phyloP scores from a whole-genome alignment of 2,888 invertebrate genomes.

The Buathra laborator region DNA sequence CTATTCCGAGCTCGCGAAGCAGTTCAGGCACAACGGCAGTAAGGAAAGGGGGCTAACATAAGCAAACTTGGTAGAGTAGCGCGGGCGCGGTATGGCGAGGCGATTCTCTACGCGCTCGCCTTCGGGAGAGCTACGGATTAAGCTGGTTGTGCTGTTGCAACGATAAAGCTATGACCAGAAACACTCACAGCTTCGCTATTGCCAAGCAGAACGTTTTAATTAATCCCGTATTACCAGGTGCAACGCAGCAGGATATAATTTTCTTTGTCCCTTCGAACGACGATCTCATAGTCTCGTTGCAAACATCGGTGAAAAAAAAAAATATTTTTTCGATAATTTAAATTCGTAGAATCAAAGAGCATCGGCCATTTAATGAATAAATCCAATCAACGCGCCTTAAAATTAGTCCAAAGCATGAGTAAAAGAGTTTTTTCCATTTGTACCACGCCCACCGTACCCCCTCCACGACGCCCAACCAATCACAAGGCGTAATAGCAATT shows the following conservation, averaged over 20 bases:
- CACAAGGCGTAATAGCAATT: constrained; percentile 22
- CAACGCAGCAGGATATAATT: constrained; percentile 32
- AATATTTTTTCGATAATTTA: constrained; percentile 21
- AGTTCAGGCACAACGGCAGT: constrained; percentile 59
- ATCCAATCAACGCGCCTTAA: not conserved
- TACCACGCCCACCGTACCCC: constrained; percentile 50
- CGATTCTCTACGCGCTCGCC: constrained; percentile 35
- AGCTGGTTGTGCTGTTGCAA: constrained; percentile 38
- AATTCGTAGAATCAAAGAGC: not conserved
- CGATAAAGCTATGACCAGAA: constrained; percentile 60
- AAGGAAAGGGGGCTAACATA: constrained; percentile 61
- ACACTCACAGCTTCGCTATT: constrained; percentile 41
- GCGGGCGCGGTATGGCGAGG: constrained; percentile 20
- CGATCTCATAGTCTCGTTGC: not conserved
- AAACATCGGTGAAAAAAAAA: constrained; percentile 1
- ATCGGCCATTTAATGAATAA: constrained; percentile 11
- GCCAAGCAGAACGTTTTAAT: constrained; percentile 49
- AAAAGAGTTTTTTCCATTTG: constrained; percentile 10
- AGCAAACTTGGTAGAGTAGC: constrained; percentile 61
- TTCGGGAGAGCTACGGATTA: constrained; percentile 48
- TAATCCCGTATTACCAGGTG: constrained; percentile 58
- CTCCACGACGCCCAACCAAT: constrained; percentile 38
- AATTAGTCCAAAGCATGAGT: not conserved
- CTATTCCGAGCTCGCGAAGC: constrained; percentile 78
- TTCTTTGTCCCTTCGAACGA: constrained; percentile 25